Percentiles rank a stretch among this genome's conserved stretches.
phyloP scores from a whole-genome alignment of 2,797 vertebrate genomes.

The Rhinoraja longicauda region DNA sequence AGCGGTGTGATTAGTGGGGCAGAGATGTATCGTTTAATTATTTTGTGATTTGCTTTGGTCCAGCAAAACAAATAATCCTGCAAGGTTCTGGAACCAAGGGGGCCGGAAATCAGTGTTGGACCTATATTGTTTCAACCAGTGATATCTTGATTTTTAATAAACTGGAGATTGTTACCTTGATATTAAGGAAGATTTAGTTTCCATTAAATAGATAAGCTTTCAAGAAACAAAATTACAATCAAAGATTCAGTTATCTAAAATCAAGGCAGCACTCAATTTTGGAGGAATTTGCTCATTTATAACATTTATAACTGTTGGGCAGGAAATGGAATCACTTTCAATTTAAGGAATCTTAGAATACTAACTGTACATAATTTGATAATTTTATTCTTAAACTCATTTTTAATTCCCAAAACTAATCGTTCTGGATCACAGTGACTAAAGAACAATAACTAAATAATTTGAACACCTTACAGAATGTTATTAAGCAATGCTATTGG shows the following conservation, averaged over 20 bases:
- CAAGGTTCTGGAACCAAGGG: no score
- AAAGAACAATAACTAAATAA: slow-evolving; percentile 3
- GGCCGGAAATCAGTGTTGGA: no score
- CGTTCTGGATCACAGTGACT: neutral
- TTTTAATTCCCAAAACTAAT: neutral
- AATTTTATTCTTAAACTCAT: neutral
- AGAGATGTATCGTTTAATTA: no score
- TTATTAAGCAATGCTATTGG: neutral
- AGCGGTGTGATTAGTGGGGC: no score
- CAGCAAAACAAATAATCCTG: no score
- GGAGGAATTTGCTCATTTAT: neutral
- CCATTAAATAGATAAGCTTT: neutral
- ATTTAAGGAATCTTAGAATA: neutral
- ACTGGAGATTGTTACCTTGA: neutral
- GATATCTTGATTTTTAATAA: neutral
- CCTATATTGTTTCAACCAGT: no score
- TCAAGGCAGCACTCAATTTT: neutral
- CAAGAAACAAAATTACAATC: neutral
- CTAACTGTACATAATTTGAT: neutral
- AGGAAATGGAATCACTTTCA: neutral
- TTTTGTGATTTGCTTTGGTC: no score
- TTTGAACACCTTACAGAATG: neutral
- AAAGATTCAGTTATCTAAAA: neutral
- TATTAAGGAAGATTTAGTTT: neutral
- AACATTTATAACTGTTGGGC: neutral